phyloP scores from a whole-genome alignment of 2,797 vertebrate species.

The Mus spretus region DNA sequence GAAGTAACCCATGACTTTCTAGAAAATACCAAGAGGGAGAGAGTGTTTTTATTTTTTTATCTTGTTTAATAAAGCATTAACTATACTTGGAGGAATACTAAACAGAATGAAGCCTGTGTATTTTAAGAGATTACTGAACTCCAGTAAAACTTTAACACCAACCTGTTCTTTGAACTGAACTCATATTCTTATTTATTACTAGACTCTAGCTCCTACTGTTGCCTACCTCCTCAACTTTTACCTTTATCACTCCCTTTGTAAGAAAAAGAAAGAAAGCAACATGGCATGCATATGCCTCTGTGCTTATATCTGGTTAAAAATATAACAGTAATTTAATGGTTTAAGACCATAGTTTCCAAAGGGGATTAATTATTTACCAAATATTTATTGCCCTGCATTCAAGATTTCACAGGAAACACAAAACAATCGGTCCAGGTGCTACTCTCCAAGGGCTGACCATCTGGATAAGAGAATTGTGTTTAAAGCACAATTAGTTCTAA shows the following conservation, averaged over 20 bases:
- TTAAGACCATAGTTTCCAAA: slow-evolving; percentile 70
- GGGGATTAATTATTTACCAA: slow-evolving; percentile 76
- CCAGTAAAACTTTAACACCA: slow-evolving; percentile 75
- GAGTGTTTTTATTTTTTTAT: neutral
- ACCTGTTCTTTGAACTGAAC: slow-evolving; percentile 75
- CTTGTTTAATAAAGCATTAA: slow-evolving; percentile 4
- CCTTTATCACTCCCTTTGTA: slow-evolving; percentile 75
- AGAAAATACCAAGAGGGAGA: neutral
- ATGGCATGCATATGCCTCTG: slow-evolving; percentile 13
- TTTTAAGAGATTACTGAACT: slow-evolving; percentile 74
- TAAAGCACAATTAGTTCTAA: slow-evolving; percentile 68
- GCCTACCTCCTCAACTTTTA: slow-evolving; percentile 71
- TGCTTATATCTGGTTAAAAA: slow-evolving; percentile 27
- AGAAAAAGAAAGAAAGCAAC: slow-evolving; percentile 56
- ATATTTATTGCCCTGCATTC: slow-evolving; percentile 68
- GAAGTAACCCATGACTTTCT: slow-evolving; percentile 52
- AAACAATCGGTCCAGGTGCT: slow-evolving; percentile 56
- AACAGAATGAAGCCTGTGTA: slow-evolving; percentile 69
- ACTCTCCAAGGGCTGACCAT: slow-evolving; percentile 51
- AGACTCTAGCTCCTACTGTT: slow-evolving; percentile 56
- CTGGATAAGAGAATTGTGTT: slow-evolving; percentile 65
- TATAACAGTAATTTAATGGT: slow-evolving; percentile 26
- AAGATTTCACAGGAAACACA: slow-evolving; percentile 74
- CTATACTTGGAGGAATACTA: slow-evolving; percentile 61
- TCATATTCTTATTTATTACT: slow-evolving; percentile 74